These are phyloP conservation scores for Datnioides undecimradiatus DNA, from an alignment of 2,113 vertebrate genomes.

Conservation along the genomic window DNA sequence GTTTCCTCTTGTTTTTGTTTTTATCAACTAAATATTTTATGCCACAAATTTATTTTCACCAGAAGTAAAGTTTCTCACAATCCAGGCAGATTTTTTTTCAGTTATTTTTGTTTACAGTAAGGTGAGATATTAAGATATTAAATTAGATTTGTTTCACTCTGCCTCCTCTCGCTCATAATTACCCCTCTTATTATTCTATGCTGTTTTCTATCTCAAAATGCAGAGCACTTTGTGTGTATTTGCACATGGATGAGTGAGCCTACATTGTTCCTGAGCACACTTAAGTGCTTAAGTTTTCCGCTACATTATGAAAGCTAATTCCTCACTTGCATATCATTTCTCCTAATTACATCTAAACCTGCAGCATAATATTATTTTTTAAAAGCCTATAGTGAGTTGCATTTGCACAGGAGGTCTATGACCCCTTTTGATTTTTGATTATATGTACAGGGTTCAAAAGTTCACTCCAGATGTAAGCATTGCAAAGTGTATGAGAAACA, in stretches of 20 bases:
- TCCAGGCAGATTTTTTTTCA: neutral
- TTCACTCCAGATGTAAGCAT: slow-evolving; percentile 15
- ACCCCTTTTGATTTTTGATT: slow-evolving; percentile 7
- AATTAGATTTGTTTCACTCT: neutral
- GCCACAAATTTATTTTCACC: neutral
- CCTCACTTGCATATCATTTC: neutral
- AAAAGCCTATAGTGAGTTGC: neutral
- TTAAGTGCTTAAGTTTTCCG: slow-evolving; percentile 19
- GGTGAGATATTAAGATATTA: neutral
- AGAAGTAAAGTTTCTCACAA: neutral
- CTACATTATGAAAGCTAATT: slow-evolving; percentile 28
- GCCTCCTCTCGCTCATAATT: neutral
- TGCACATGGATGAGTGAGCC: neutral
- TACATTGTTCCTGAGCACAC: slow-evolving; percentile 20
- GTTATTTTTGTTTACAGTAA: neutral
- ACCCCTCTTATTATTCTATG: slow-evolving; percentile 2
- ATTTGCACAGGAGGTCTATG: slow-evolving; percentile 1
- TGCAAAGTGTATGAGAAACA: neutral
- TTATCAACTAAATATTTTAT: neutral
- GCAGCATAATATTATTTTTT: neutral
- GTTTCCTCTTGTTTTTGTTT: neutral
- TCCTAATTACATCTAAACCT: slow-evolving; percentile 20
- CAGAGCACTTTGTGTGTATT: slow-evolving; percentile 6
- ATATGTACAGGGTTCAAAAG: neutral
- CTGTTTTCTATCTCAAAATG: neutral